These are phyloP conservation scores for Empis stercorea DNA, from an alignment of 2,888 invertebrate genomes.

Conservation along the genomic window DNA sequence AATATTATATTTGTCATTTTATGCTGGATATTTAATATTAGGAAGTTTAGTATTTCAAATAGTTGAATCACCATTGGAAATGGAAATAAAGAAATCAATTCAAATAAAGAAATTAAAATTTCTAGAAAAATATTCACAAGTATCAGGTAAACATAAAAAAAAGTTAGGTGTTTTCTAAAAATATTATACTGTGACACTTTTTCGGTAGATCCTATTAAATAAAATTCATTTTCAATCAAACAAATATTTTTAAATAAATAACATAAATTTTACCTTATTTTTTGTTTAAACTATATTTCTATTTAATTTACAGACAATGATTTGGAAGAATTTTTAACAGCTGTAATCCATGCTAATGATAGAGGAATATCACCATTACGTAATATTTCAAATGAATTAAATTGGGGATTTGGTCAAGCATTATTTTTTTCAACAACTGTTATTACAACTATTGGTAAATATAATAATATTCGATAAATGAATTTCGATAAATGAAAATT, in stretches of 20 bases:
- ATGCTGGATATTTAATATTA: slow-evolving; percentile 46
- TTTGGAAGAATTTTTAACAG: slow-evolving; percentile 56
- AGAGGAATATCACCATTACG: slow-evolving; percentile 62
- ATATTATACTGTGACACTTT: too few species aligned
- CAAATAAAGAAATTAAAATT: slow-evolving; percentile 43
- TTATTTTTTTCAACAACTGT: slow-evolving; percentile 80
- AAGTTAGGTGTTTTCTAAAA: too few species aligned
- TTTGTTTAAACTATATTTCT: background rate
- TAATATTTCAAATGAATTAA: slow-evolving; percentile 66
- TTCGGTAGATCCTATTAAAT: too few species aligned
- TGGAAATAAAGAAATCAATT: slow-evolving; percentile 40
- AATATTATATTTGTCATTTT: slow-evolving; percentile 30
- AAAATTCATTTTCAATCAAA: too few species aligned
- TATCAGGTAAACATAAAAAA: slow-evolving; percentile 41
- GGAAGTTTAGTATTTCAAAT: slow-evolving; percentile 55
- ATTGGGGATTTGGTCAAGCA: slow-evolving; percentile 85
- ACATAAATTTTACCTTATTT: too few species aligned
- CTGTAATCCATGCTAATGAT: slow-evolving; percentile 61
- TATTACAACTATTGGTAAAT: slow-evolving; percentile 73
- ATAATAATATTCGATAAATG: background rate
- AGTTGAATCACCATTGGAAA: slow-evolving; percentile 52
- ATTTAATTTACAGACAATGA: slow-evolving; percentile 44
- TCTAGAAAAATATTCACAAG: slow-evolving; percentile 43
- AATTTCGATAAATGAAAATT: too few species aligned
- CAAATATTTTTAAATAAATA: too few species aligned